Evolutionary conservation across 2,888 invertebrate species (phyloP).

Genomic region (Lasioglossum lativentre): DNA sequence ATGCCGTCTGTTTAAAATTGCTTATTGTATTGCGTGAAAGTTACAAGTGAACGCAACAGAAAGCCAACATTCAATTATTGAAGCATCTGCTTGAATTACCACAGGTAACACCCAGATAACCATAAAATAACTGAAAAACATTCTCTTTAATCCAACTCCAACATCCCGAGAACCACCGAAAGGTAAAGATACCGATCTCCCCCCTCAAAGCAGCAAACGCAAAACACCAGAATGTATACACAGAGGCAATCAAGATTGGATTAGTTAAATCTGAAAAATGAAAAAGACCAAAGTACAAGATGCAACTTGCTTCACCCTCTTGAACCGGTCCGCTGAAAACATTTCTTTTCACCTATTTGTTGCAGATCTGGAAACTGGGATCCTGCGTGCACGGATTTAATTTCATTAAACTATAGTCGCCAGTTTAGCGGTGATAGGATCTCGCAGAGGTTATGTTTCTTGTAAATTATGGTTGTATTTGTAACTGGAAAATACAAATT

Average conservation of each 20-base stretch:
- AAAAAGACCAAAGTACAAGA: background rate
- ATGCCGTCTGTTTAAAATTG: background rate
- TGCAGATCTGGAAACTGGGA: background rate
- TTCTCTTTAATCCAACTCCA: background rate
- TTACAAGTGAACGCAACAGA: background rate
- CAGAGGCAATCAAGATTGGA: slow-evolving; percentile 8
- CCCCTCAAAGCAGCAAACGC: background rate
- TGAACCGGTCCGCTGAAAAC: background rate
- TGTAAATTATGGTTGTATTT: background rate
- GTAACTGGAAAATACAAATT: background rate
- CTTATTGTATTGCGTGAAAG: background rate
- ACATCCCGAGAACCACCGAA: background rate
- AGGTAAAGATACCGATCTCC: background rate
- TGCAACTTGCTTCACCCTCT: slow-evolving; percentile 6
- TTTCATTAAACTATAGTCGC: slow-evolving; percentile 9
- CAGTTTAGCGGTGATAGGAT: background rate
- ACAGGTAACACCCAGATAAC: background rate
- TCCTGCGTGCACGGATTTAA: background rate
- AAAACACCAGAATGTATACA: slow-evolving; percentile 5
- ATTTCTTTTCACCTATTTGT: slow-evolving; percentile 23
- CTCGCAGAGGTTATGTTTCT: background rate
- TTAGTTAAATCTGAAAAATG: background rate
- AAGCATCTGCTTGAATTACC: background rate
- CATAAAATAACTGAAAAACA: slow-evolving; percentile 10
- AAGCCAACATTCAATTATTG: background rate